A percentile compares a stretch with the other conserved stretches of the same genome.
phyloP scores from a whole-genome alignment of 2,888 invertebrate species.

The Lasioglossum malachurum region DNA sequence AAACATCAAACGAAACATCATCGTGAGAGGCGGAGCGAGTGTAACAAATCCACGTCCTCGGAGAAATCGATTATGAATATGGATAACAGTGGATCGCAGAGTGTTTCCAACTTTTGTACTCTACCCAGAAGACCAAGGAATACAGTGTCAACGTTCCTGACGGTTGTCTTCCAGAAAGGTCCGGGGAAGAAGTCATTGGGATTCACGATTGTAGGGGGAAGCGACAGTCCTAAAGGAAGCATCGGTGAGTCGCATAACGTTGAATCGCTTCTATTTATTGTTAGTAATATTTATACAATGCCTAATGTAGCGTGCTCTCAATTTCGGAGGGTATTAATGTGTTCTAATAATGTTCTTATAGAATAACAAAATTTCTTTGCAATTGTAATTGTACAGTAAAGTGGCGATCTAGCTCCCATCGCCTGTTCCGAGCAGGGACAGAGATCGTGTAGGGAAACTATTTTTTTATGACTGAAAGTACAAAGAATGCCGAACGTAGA shows the following conservation, averaged over 20 bases:
- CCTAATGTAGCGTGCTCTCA: no score
- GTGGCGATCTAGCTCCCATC: no score
- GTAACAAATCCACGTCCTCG: constrained; percentile 75
- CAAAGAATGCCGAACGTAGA: no score
- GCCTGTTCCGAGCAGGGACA: no score
- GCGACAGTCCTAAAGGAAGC: constrained; percentile 93
- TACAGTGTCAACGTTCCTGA: constrained; percentile 89
- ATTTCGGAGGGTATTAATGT: neutral
- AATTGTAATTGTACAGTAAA: neutral
- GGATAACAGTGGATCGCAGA: constrained; percentile 74
- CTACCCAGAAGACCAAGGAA: constrained; percentile 90
- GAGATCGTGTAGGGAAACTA: no score
- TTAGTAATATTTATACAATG: neutral
- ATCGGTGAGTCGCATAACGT: constrained; percentile 85
- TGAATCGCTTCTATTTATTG: neutral
- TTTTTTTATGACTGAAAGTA: no score
- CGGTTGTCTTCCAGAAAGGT: constrained; percentile 92
- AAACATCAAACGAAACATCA: constrained; percentile 77
- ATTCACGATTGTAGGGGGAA: constrained; percentile 95
- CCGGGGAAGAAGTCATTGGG: constrained; percentile 93
- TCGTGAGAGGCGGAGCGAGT: constrained; percentile 76
- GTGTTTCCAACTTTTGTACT: constrained; percentile 90
- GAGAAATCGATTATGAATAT: constrained; percentile 71
- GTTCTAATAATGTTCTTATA: neutral
- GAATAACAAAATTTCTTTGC: neutral